Conservation (phyloP, 2,888 invertebrate species). For the Xestia rhomboidea region DNA sequence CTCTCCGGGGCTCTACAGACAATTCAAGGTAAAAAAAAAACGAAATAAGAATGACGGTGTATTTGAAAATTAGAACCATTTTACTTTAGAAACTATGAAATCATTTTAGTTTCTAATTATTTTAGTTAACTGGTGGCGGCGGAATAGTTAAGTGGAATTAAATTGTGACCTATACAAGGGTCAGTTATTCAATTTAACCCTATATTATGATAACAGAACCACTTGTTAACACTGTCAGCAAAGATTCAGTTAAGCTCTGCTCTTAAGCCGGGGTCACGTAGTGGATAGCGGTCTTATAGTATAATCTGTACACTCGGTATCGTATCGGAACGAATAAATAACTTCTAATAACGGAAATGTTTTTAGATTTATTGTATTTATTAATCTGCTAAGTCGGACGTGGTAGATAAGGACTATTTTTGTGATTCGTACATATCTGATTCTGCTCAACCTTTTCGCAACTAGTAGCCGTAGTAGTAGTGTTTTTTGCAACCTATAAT, state of each 20-base stretch:
- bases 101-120: background rate
- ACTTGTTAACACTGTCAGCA: slow-evolving; percentile 20
- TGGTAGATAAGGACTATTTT: background rate
- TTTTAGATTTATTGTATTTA: background rate
- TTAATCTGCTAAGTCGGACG: background rate
- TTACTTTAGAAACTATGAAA: background rate
- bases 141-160: background rate
- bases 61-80: background rate
- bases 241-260: slow-evolving; percentile 32
- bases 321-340: slow-evolving; percentile 24
- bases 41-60: background rate
- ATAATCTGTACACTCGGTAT: slow-evolving; percentile 17
- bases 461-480: no score
- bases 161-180: background rate
- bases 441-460: no score
- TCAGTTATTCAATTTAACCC: slow-evolving; percentile 9
- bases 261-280: slow-evolving; percentile 51
- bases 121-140: no score
- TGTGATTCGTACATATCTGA: background rate
- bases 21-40: background rate
- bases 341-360: slow-evolving; percentile 7
- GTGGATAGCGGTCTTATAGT: slow-evolving; percentile 26
- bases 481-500: no score
- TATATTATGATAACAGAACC: slow-evolving; percentile 7
- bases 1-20: background rate